Conservation (phyloP, 2,797 vertebrate genomes). For the Galaxias olidus region DNA sequence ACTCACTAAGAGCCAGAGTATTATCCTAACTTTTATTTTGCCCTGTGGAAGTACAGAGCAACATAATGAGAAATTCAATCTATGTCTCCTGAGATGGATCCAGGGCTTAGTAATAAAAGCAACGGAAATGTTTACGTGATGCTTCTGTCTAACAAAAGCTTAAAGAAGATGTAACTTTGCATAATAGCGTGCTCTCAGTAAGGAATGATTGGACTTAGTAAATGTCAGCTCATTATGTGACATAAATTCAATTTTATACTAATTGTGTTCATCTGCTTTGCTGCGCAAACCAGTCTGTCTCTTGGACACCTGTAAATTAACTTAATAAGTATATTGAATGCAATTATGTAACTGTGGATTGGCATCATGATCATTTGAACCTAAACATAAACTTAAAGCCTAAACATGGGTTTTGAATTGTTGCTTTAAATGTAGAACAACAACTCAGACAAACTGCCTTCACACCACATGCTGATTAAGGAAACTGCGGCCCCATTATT, state of each 20-base stretch:
- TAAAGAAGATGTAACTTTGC: constrained; percentile 2
- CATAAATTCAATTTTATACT: constrained; percentile 22
- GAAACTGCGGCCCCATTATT: constrained; percentile 6
- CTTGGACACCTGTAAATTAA: constrained; percentile 6
- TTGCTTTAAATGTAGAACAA: constrained; percentile 26
- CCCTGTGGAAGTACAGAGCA: background rate
- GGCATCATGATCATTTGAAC: background rate
- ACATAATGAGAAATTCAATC: background rate
- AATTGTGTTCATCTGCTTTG: constrained; percentile 5
- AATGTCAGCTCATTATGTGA: constrained; percentile 28
- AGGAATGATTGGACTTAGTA: constrained; percentile 13
- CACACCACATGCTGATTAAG: background rate
- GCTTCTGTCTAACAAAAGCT: background rate
- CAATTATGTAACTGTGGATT: constrained; percentile 26
- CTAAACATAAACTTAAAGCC: constrained; percentile 19
- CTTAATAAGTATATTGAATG: constrained; percentile 35
- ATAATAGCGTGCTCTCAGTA: constrained; percentile 14
- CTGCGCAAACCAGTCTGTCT: constrained; percentile 10
- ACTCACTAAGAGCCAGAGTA: constrained; percentile 15
- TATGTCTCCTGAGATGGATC: background rate
- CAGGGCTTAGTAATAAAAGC: background rate
- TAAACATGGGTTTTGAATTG: constrained; percentile 23
- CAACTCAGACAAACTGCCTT: constrained; percentile 7
- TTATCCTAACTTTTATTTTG: constrained; percentile 32
- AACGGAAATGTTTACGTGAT: background rate